Percentiles rank a stretch among this genome's conserved stretches.
Conservation (phyloP, 2,113 vertebrate species). For the Mystacornis crossleyi region DNA sequence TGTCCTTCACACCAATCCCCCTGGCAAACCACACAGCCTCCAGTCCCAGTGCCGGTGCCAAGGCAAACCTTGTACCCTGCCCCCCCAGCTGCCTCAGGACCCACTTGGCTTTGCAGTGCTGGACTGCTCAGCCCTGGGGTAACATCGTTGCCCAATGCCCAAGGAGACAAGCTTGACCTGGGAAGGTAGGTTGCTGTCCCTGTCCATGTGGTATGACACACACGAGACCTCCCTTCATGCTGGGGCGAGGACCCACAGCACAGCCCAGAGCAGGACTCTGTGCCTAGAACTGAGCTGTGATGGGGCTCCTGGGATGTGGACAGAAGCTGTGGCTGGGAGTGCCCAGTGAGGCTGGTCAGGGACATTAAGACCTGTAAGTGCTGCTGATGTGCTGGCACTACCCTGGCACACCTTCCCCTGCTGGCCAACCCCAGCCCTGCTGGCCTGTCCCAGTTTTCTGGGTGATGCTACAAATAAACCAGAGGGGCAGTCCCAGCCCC, state of each 20-base stretch:
- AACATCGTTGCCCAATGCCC: too few species aligned
- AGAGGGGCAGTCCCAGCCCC: not conserved
- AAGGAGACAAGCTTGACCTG: rapidly evolving
- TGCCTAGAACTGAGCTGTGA: not conserved
- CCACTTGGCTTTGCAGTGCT: rapidly evolving
- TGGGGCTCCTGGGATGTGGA: not conserved
- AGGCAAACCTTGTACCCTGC: not conserved
- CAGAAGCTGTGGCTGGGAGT: not conserved
- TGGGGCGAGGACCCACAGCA: rapidly evolving
- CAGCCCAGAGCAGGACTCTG: not conserved
- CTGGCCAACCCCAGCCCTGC: not conserved
- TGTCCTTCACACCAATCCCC: not conserved
- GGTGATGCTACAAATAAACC: not conserved
- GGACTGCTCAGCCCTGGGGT: not conserved
- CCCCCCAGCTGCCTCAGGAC: rapidly evolving
- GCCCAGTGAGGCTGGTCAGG: not conserved
- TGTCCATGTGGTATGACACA: not conserved
- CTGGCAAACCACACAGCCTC: not conserved
- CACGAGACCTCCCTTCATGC: rapidly evolving
- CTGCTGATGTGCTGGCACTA: not conserved
- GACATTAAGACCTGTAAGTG: not conserved
- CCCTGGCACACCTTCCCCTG: not conserved
- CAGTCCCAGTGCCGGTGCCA: not conserved
- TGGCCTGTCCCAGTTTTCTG: not conserved
- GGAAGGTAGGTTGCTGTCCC: not conserved